These are phyloP conservation scores for Scaeva pyrastri DNA, from an alignment of 2,888 invertebrate genomes.

Conservation along the genomic window DNA sequence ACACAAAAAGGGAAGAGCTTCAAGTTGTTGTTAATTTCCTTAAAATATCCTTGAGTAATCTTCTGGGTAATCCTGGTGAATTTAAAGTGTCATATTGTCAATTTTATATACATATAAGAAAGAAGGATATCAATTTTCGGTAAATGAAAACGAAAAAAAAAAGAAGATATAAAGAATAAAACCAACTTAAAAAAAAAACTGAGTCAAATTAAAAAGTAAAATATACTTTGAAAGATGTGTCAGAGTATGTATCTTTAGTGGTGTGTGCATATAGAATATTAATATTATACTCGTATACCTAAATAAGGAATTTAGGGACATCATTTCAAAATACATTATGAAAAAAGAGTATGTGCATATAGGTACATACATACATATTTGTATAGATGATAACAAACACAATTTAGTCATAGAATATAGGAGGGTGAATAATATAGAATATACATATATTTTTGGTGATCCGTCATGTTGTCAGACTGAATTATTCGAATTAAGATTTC, in stretches of 20 bases:
- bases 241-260: background rate
- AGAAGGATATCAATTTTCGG: conserved; percentile 71
- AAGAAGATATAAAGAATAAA: conserved; percentile 9
- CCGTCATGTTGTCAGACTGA: conserved; percentile 85
- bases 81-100: conserved; percentile 74
- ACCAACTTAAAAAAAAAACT: conserved; percentile 32
- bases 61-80: conserved; percentile 54
- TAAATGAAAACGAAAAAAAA: conserved; percentile 34
- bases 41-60: conserved; percentile 70
- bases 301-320: conserved; percentile 35
- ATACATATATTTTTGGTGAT: conserved; percentile 81
- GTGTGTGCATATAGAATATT: conserved; percentile 6
- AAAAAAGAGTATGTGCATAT: conserved; percentile 4
- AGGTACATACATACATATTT: background rate
- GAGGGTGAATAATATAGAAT: conserved; percentile 50
- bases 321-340: conserved; percentile 5
- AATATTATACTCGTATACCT: background rate
- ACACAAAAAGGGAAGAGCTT: conserved; percentile 59
- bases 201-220: conserved; percentile 22
- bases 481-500: conserved; percentile 84
- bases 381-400: conserved; percentile 50
- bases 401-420: conserved; percentile 36
- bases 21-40: conserved; percentile 69
- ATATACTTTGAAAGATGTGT: background rate
- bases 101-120: conserved; percentile 30